phyloP scores from a whole-genome alignment of 2,888 invertebrate genomes.

The Nematopogon swammerdamellus region DNA sequence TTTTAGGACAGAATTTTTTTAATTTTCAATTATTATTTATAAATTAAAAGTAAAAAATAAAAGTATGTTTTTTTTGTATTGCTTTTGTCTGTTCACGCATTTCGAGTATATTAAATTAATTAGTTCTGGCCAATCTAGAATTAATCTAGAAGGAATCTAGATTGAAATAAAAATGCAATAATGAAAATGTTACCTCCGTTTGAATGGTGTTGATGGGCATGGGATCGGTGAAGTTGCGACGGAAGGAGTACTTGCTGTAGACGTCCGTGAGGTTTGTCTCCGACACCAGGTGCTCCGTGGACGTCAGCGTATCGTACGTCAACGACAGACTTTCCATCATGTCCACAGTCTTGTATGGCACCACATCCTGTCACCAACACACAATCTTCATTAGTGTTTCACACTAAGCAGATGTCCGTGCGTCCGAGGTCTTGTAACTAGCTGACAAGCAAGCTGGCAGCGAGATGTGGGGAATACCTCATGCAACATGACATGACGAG shows the following conservation, averaged over 20 bases:
- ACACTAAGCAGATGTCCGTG: background rate
- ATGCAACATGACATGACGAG: too few species aligned
- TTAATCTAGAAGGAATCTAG: too few species aligned
- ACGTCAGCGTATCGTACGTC: conserved; percentile 23
- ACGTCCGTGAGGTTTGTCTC: conserved; percentile 40
- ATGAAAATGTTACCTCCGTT: conserved; percentile 4
- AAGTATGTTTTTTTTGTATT: too few species aligned
- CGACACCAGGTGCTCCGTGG: conserved; percentile 32
- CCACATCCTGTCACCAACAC: conserved; percentile 23
- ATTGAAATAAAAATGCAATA: background rate
- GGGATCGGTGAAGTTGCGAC: conserved; percentile 31
- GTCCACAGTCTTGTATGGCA: conserved; percentile 21
- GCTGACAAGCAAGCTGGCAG: too few species aligned
- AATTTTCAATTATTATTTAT: too few species aligned
- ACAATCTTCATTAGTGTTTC: background rate
- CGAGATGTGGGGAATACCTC: too few species aligned
- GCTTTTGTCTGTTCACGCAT: too few species aligned
- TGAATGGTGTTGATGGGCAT: conserved; percentile 35
- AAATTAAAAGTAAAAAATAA: too few species aligned
- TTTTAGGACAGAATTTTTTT: too few species aligned
- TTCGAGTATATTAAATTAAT: too few species aligned
- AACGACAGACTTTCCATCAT: conserved; percentile 25
- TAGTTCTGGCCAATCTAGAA: too few species aligned
- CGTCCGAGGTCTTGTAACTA: too few species aligned
- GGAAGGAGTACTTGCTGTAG: conserved; percentile 41